Percentiles rank a stretch among this genome's conserved stretches.
phyloP scores from a whole-genome alignment of 1,140 invertebrate species.

The Anastatus disparis region DNA sequence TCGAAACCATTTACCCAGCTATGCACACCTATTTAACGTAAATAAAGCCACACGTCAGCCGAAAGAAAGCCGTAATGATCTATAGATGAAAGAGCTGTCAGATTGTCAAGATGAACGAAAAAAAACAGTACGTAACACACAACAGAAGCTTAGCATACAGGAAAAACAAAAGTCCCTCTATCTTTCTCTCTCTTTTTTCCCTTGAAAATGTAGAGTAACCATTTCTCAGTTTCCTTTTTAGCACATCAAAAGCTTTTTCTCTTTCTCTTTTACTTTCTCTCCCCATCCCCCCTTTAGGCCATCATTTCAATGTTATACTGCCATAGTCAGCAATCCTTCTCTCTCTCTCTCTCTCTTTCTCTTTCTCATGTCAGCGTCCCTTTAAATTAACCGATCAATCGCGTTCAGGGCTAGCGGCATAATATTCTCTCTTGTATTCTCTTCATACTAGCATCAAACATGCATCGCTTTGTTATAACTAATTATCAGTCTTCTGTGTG shows the following conservation, averaged over 20 bases:
- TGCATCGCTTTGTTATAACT: constrained; percentile 62
- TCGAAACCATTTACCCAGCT: no score
- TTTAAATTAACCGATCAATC: constrained; percentile 67
- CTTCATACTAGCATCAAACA: constrained; percentile 60
- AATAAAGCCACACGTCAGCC: no score
- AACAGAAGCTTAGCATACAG: constrained; percentile 51
- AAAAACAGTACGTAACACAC: constrained; percentile 37
- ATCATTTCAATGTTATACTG: constrained; percentile 38
- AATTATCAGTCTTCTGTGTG: constrained; percentile 52
- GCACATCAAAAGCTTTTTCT: no score
- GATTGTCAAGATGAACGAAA: constrained; percentile 63
- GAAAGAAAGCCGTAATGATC: constrained; percentile 60
- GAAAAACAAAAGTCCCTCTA: constrained; percentile 57
- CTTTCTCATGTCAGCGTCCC: constrained; percentile 49
- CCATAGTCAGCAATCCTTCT: constrained; percentile 52
- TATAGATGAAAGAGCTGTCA: constrained; percentile 67
- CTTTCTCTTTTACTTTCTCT: constrained; percentile 13
- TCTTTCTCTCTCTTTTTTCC: constrained; percentile 52
- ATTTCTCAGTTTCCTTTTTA: no score
- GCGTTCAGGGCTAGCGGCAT: constrained; percentile 48
- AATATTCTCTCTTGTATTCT: background rate
- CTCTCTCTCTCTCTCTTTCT: constrained; percentile 54
- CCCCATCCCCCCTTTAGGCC: constrained; percentile 43
- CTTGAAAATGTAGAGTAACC: background rate
- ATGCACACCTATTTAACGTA: no score